Percentiles rank a stretch among this genome's conserved stretches.
Evolutionary conservation across 2,888 invertebrate species (phyloP).

Genomic region (Volucella inanis): DNA sequence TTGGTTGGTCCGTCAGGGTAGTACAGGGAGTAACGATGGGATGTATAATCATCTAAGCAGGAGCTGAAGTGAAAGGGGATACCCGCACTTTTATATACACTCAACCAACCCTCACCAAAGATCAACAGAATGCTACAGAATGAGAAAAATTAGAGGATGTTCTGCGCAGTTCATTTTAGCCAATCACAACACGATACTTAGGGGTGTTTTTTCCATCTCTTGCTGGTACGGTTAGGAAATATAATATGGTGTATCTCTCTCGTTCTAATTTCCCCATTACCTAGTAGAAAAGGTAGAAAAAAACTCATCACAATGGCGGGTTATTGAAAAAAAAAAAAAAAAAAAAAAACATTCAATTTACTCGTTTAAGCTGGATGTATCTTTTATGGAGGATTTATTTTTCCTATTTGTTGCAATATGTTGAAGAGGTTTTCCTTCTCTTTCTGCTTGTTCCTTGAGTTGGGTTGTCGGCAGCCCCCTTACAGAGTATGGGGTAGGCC

Average conservation of each 20-base stretch:
- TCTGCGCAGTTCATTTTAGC: conserved; percentile 53
- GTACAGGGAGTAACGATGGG: not conserved
- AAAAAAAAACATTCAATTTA: conserved; percentile 60
- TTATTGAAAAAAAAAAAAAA: not conserved
- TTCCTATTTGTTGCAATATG: conserved; percentile 49
- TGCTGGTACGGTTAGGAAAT: not conserved
- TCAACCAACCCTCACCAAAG: conserved; percentile 5
- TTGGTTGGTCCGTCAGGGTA: conserved; percentile 31
- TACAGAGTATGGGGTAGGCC: conserved; percentile 12
- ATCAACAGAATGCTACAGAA: not conserved
- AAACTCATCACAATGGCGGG: conserved; percentile 56
- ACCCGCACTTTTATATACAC: conserved; percentile 9
- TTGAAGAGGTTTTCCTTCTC: conserved; percentile 16
- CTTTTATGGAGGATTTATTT: conserved; percentile 65
- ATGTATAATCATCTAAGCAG: not conserved
- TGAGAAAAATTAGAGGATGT: conserved; percentile 43
- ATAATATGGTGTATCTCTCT: not conserved
- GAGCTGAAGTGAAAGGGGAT: not conserved
- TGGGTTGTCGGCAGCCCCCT: not conserved
- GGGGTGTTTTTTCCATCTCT: conserved; percentile 21
- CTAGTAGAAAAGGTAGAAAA: conserved; percentile 13
- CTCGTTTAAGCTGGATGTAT: conserved; percentile 72
- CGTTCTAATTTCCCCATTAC: conserved; percentile 23
- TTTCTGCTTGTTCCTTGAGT: not conserved
- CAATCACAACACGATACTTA: conserved; percentile 25